Conservation (phyloP, 2,113 vertebrate genomes). For the Anthoscopus minutus region DNA sequence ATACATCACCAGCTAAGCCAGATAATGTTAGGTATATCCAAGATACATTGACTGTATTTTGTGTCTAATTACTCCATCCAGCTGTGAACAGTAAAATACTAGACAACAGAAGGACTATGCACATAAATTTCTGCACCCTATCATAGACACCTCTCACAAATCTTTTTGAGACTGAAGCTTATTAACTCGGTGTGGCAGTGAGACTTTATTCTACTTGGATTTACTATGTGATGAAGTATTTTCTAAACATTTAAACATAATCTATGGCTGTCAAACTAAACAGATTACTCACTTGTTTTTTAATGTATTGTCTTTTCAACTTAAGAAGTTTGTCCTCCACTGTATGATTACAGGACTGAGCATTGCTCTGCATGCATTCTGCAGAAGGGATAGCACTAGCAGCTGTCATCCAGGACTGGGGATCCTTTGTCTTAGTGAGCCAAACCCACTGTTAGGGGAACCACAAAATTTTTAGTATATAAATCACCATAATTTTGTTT, state of each 20-base stretch:
- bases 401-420: neutral
- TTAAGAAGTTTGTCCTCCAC: neutral
- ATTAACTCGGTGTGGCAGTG: neutral
- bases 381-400: neutral
- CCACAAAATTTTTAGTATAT: neutral
- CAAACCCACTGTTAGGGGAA: neutral
- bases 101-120: neutral
- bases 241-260: neutral
- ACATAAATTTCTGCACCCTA: neutral
- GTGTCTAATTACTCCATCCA: neutral
- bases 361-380: neutral
- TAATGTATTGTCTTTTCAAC: neutral
- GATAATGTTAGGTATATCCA: neutral
- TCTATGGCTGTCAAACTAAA: neutral
- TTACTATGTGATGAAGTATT: neutral
- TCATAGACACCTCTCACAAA: neutral
- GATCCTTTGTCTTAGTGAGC: neutral
- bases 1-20: neutral
- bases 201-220: neutral
- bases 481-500: neutral
- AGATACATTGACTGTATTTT: neutral
- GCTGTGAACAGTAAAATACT: neutral
- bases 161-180: neutral
- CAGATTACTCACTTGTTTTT: neutral
- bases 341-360: neutral